These are phyloP conservation scores for Drosophila pseudotakahashii DNA, from an alignment of 2,888 invertebrate genomes.

Conservation along the genomic window DNA sequence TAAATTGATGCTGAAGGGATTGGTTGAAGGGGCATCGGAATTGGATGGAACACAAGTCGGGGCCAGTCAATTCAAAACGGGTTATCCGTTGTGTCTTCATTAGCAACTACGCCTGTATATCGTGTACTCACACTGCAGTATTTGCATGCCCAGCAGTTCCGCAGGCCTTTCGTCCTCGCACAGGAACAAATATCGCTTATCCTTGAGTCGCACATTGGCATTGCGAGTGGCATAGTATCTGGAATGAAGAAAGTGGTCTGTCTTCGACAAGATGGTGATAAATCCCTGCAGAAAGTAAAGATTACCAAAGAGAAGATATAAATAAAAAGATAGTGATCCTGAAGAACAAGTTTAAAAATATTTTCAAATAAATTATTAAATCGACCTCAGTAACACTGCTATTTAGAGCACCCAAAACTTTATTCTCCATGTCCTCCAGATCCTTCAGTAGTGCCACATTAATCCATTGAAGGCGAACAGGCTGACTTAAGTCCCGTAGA, in stretches of 20 bases:
- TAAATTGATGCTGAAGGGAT: constrained; percentile 40
- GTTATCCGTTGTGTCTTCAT: constrained; percentile 18
- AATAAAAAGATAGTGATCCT: too few relatives aligned
- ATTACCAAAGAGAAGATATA: too few relatives aligned
- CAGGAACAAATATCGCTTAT: constrained; percentile 82
- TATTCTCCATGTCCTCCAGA: constrained; percentile 51
- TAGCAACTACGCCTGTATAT: neutral
- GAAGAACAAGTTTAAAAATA: too few relatives aligned
- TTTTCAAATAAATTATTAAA: neutral
- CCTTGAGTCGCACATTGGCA: constrained; percentile 80
- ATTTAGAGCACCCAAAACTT: constrained; percentile 75
- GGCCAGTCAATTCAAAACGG: constrained; percentile 19
- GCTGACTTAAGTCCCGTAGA: constrained; percentile 57
- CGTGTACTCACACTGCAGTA: constrained; percentile 81
- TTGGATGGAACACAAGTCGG: neutral
- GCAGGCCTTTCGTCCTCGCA: constrained; percentile 76
- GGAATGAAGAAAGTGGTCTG: constrained; percentile 75
- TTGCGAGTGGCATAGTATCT: constrained; percentile 82
- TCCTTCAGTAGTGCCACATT: constrained; percentile 65
- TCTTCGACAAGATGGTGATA: constrained; percentile 78
- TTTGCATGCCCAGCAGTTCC: constrained; percentile 71
- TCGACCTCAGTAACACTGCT: constrained; percentile 70
- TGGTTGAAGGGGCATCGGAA: neutral
- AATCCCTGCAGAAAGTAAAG: constrained; percentile 73
- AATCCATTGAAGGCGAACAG: constrained; percentile 78